Evolutionary conservation across 2,113 vertebrate species (phyloP).

Genomic region (Phoxinus phoxinus): DNA sequence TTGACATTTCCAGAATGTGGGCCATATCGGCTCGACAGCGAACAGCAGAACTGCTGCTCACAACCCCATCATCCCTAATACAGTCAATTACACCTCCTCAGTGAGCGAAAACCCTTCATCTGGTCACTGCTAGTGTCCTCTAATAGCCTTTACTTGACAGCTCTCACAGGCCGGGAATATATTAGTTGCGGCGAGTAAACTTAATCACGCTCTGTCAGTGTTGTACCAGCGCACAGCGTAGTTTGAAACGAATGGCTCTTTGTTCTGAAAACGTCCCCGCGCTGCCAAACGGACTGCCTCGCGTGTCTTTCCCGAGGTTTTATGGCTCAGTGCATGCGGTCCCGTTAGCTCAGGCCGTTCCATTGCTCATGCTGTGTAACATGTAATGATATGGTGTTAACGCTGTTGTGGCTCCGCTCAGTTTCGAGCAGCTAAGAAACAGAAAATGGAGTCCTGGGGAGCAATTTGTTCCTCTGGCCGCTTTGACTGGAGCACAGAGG

Average conservation of each 20-base stretch:
- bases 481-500: neutral
- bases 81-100: constrained; percentile 25
- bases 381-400: constrained; percentile 49
- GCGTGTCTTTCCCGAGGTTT: constrained; percentile 40
- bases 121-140: constrained; percentile 7
- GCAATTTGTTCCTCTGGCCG: constrained; percentile 40
- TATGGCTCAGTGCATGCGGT: constrained; percentile 28
- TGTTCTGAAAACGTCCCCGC: neutral
- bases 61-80: constrained; percentile 7
- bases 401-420: constrained; percentile 1
- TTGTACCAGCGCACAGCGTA: neutral
- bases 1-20: constrained; percentile 12
- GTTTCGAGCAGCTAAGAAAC: constrained; percentile 16
- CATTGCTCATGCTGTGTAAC: constrained; percentile 49
- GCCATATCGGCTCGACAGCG: neutral
- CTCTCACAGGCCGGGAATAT: neutral
- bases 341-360: constrained; percentile 24
- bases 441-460: constrained; percentile 20
- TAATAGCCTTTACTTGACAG: constrained; percentile 18
- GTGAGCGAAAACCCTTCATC: neutral
- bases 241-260: constrained; percentile 13
- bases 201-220: constrained; percentile 3
- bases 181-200: neutral
- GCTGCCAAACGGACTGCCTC: neutral
- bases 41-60: neutral